Conservation (phyloP, 2,113 vertebrate genomes). For the Clarias magur region DNA sequence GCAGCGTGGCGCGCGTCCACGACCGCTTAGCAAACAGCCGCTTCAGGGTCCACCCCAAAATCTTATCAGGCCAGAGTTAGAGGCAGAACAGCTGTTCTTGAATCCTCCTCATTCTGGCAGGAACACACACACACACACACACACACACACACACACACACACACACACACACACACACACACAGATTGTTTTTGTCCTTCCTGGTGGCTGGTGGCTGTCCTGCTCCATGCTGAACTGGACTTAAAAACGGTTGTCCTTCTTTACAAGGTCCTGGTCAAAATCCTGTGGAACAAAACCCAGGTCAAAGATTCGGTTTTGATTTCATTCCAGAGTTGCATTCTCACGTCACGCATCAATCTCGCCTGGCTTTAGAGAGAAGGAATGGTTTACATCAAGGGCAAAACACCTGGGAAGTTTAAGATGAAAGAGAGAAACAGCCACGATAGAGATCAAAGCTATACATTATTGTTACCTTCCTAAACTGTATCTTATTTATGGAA, state of each 20-base stretch:
- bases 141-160: background rate
- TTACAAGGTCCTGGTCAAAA: background rate
- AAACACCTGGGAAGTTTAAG: background rate
- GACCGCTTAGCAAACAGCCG: constrained; percentile 51
- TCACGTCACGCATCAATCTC: background rate
- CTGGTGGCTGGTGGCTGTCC: background rate
- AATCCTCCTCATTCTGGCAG: background rate
- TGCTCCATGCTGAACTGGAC: background rate
- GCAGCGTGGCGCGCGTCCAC: constrained; percentile 44
- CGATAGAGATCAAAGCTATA: background rate
- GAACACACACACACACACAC: background rate
- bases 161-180: background rate
- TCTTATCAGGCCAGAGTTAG: background rate
- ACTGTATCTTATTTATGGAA: background rate
- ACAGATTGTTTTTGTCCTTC: background rate
- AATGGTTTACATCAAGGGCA: background rate
- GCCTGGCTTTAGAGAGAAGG: background rate
- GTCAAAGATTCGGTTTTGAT: background rate
- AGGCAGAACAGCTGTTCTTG: constrained; percentile 3
- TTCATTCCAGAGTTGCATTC: background rate
- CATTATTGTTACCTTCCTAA: background rate
- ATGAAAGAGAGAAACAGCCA: background rate
- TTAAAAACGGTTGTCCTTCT: background rate
- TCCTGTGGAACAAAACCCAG: background rate
- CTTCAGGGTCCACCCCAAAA: background rate